Conservation (phyloP, 2,888 invertebrate species). For the Catocala fraxini region DNA sequence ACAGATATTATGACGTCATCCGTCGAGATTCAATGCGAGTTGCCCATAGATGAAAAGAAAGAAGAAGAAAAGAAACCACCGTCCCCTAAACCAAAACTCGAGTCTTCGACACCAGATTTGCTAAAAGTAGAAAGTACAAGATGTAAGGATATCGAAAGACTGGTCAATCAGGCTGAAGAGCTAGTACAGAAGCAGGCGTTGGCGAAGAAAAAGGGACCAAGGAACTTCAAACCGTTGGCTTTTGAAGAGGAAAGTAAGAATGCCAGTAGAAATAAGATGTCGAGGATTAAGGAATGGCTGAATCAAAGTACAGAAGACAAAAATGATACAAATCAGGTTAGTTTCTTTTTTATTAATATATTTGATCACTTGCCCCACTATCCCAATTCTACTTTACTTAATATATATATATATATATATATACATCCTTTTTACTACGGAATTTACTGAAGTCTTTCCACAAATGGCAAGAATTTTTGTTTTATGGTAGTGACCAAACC, state of each 20-base stretch:
- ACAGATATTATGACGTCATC: conserved; percentile 86
- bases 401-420: too few species aligned
- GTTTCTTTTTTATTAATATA: conserved; percentile 14
- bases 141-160: conserved; percentile 90
- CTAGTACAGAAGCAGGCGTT: conserved; percentile 90
- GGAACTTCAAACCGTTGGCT: conserved; percentile 84
- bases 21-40: conserved; percentile 81
- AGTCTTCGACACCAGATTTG: conserved; percentile 79
- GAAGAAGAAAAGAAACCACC: conserved; percentile 57
- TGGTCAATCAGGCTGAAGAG: conserved; percentile 94
- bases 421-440: too few species aligned
- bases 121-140: conserved; percentile 80
- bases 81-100: conserved; percentile 73
- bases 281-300: conserved; percentile 91
- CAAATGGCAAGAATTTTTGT: too few species aligned
- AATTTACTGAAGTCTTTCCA: too few species aligned
- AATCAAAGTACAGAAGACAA: conserved; percentile 85
- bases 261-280: conserved; percentile 88
- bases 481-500: too few species aligned
- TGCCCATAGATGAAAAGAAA: conserved; percentile 73
- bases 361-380: too few species aligned
- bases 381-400: too few species aligned
- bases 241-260: conserved; percentile 84
- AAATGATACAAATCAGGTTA: conserved; percentile 78
- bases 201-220: conserved; percentile 81